Evolutionary conservation across 2,113 vertebrate genomes (phyloP), one percentile per base, ranked within the genome.

Genomic region (Tringa solitaria): DNA sequence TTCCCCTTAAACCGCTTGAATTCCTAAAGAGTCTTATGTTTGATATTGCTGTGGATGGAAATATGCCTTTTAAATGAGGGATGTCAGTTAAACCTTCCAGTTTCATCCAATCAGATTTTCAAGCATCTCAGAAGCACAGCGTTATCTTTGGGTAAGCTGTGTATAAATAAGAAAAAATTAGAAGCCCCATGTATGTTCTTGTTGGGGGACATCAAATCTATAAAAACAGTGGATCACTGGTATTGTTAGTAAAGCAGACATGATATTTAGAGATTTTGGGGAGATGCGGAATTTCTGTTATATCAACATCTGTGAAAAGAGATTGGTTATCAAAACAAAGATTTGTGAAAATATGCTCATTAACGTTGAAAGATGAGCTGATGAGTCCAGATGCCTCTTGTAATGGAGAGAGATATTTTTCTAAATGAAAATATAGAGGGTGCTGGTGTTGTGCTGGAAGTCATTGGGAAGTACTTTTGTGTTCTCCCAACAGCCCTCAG

Each of bases 11-110:
- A 23, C 12, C 32, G 0, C 41, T 19, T 8, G 51, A 64, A 11
- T 46, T 30, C 51, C 37, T 11, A 1, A 26, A 1, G 10, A 32
- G 5, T 37, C 59, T 17, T 12, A 1, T 22, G 0, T 73, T 23
- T 17, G 45, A n/a, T 41, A 1, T 3, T 9, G 61, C 67, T 69
- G 23, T 23, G 80, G 63, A 6, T 27, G 70, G 79, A 37, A 72
- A 35, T 21, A 0, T 27, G 35, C 26, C 56, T 57, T 43, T 18
- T 8, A 7, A 20, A 3, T 4, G 54, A 35, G 27, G 10, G 21
- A 15, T 43, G 51, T 6, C 46, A 20, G 7, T 43, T 15, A 26
- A n/a, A 53, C 23, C 23, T 9, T 14, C 32, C 7, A 13, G 8
- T 9, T 32, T 43, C 16, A 48, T 37, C 65, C 57, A 17, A 0